Conservation (phyloP, 2,797 vertebrate species). For the Myotis myotis region DNA sequence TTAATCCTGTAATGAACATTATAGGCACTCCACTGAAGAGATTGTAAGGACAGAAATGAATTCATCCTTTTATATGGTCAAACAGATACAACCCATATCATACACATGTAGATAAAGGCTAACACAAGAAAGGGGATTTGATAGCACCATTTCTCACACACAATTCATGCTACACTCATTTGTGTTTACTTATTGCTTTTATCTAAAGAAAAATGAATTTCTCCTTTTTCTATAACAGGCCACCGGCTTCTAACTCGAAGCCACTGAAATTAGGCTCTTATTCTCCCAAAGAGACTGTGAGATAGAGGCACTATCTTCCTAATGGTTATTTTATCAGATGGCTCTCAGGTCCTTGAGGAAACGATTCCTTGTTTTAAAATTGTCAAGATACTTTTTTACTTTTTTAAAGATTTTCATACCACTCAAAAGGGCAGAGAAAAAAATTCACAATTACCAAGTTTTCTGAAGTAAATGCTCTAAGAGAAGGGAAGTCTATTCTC, state of each 20-base stretch:
- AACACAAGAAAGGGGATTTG: neutral
- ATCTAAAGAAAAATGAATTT: neutral
- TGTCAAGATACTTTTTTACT: neutral
- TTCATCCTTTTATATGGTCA: neutral
- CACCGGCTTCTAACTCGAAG: neutral
- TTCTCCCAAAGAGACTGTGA: neutral
- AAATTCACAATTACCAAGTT: neutral
- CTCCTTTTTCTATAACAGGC: neutral
- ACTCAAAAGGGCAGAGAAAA: neutral
- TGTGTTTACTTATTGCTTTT: neutral
- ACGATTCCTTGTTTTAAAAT: neutral
- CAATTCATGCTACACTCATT: neutral
- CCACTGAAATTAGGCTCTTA: neutral
- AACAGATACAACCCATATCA: neutral
- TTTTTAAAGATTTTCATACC: neutral
- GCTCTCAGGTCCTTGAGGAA: neutral
- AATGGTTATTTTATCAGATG: neutral
- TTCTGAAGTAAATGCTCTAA: neutral
- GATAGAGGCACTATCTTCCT: neutral
- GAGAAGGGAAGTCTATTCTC: neutral
- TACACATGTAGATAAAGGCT: neutral
- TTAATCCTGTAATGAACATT: neutral
- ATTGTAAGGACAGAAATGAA: neutral
- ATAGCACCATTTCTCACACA: neutral
- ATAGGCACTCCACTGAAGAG: neutral